Base-by-base conservation (phyloP, 2,888 invertebrate species). In the Elegia similella region DNA sequence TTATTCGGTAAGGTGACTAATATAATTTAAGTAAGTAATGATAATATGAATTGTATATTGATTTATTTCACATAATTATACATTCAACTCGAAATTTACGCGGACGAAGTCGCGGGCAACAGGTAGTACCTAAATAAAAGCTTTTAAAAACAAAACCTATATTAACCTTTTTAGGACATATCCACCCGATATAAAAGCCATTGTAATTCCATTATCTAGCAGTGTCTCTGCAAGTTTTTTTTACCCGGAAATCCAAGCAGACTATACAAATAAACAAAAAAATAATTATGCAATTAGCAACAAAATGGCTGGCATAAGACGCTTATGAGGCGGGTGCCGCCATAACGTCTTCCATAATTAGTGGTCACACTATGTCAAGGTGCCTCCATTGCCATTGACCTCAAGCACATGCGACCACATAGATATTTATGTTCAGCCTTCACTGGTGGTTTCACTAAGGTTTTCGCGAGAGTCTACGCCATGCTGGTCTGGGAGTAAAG, bases 361-460 rank as follows among this genome's bases (percentile, higher is more conserved):
- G 50, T 50, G 34, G 38, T 13, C 23, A 17, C 12, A 38, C 48
- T 34, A 50, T 50, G 50, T 50, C 50, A 50, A 50, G 50, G 50
- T 16, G 32, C 15, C 17, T 12, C 34, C 50, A 50, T 50, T 50
- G 34, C 50, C 50, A 50, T 50, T 50, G 50, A 50, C 50, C 50
- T 50, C 50, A 34, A 48, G 34, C 7, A 38, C 34, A 34, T 50
- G 34, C 15, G 50, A 50, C 50, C 50, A 50, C 50, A 38, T n/a
- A n/a, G 38, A n/a, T 38, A 5, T 38, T 34, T 38, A 38, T 38
- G 38, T 10, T 38, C n/a, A 38, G 38, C 34, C 34, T 34, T 34
- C 34, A 10, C 10, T 12, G 10, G 34, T 10, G 34, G 34, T 34
- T 34, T 34, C 34, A 34, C 34, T 34, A 1, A 2, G 10, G 34